Evolutionary conservation across 2,113 vertebrate genomes (phyloP).

Genomic region (Cricetomys ansorgei): DNA sequence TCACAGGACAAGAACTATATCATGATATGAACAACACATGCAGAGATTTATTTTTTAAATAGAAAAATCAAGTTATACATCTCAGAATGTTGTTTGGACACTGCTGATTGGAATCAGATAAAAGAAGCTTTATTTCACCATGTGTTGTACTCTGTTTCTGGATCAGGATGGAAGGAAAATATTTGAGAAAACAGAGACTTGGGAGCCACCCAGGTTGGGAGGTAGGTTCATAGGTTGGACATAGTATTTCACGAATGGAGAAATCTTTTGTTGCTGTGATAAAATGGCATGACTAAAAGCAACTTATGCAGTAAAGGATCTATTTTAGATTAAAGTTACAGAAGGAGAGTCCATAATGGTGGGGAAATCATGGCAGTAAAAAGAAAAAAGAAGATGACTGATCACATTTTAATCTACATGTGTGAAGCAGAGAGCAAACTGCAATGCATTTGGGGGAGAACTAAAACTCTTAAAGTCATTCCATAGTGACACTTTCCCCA

Average conservation of each 20-base stretch:
- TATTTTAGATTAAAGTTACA: background rate
- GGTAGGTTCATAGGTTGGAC: background rate
- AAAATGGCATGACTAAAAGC: background rate
- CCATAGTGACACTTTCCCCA: background rate
- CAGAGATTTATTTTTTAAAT: no score
- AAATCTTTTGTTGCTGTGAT: background rate
- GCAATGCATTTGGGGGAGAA: background rate
- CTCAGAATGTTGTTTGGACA: background rate
- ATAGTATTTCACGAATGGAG: background rate
- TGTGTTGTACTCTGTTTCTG: background rate
- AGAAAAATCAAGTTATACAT: background rate
- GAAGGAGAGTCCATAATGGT: background rate
- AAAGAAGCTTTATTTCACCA: background rate
- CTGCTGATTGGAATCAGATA: background rate
- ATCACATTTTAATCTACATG: background rate
- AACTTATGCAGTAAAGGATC: background rate
- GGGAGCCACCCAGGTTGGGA: background rate
- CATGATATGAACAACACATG: background rate
- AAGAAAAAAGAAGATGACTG: background rate
- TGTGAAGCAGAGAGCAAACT: background rate
- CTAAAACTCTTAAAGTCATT: background rate
- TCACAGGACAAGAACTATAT: background rate
- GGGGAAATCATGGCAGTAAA: background rate
- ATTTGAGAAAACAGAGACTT: background rate
- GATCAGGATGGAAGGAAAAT: background rate